Percentiles rank a stretch among this genome's conserved stretches.
phyloP scores from a whole-genome alignment of 2,888 invertebrate genomes.

The Apotomis betuletana region DNA sequence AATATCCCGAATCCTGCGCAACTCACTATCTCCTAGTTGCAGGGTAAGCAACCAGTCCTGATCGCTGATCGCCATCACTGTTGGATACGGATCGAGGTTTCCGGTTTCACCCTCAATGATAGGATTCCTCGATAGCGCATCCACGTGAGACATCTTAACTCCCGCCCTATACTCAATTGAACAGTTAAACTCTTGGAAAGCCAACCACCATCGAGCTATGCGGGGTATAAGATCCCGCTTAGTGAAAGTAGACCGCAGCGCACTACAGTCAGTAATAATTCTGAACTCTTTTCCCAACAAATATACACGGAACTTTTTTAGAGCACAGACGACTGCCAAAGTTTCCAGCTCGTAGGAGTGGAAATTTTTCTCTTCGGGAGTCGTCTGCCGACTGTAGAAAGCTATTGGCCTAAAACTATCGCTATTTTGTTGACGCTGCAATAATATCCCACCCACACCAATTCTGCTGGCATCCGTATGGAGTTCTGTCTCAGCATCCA shows the following conservation, averaged over 20 bases:
- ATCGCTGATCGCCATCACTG: not conserved
- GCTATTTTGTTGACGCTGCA: slow-evolving; percentile 1
- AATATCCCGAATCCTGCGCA: not conserved
- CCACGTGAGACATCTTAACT: slow-evolving; percentile 40
- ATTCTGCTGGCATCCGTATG: slow-evolving; percentile 24
- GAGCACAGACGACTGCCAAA: too few species aligned
- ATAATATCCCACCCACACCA: slow-evolving; percentile 25
- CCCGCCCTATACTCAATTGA: slow-evolving; percentile 35
- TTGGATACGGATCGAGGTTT: not conserved
- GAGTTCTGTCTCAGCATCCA: slow-evolving; percentile 11
- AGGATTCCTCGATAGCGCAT: slow-evolving; percentile 34
- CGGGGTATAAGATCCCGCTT: slow-evolving; percentile 35
- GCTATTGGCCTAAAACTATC: too few species aligned
- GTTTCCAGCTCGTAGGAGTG: too few species aligned
- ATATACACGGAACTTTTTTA: too few species aligned
- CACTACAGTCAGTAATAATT: slow-evolving; percentile 32
- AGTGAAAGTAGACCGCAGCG: not conserved
- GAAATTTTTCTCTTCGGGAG: too few species aligned
- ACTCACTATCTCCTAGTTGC: not conserved
- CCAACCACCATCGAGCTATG: slow-evolving; percentile 41
- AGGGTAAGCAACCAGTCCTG: slow-evolving; percentile 4
- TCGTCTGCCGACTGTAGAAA: too few species aligned
- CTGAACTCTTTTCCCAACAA: not conserved
- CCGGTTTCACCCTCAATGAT: not conserved
- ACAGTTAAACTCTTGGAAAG: slow-evolving; percentile 39